These are phyloP conservation scores for Halcyon leucocephala DNA, from an alignment of 2,797 vertebrate genomes.

Conservation along the genomic window DNA sequence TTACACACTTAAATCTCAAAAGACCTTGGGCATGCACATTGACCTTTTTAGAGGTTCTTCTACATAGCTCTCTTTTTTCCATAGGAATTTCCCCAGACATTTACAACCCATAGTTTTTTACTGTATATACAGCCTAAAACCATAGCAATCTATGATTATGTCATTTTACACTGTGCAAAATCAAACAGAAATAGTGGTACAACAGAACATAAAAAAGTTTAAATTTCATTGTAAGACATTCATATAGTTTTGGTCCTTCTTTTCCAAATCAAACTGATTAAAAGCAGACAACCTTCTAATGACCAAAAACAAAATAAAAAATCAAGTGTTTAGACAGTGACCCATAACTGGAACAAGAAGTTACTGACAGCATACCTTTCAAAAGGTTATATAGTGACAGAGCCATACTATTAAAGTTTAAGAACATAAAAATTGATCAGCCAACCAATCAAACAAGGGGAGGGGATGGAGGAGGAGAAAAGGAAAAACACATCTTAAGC, in stretches of 20 bases:
- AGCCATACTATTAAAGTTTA: slow-evolving; percentile 14
- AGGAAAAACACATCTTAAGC: slow-evolving; percentile 22
- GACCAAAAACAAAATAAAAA: background rate
- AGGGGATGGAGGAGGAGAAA: background rate
- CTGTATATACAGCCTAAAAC: slow-evolving; percentile 95
- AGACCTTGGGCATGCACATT: slow-evolving; percentile 91
- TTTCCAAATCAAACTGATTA: slow-evolving; percentile 83
- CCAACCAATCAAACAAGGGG: slow-evolving; percentile 5
- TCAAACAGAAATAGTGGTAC: slow-evolving; percentile 92
- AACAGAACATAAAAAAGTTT: slow-evolving; percentile 79
- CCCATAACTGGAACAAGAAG: slow-evolving; percentile 61
- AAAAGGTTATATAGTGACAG: slow-evolving; percentile 64
- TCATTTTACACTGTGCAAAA: slow-evolving; percentile 99
- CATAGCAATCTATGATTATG: slow-evolving; percentile 98
- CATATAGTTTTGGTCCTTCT: slow-evolving; percentile 93
- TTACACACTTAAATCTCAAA: slow-evolving; percentile 94
- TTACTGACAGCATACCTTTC: slow-evolving; percentile 54
- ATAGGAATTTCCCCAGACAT: slow-evolving; percentile 95
- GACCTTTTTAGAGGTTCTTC: slow-evolving; percentile 90
- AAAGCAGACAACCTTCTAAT: slow-evolving; percentile 72
- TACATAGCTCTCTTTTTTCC: slow-evolving; percentile 91
- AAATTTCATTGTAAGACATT: slow-evolving; percentile 81
- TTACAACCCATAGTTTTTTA: slow-evolving; percentile 94
- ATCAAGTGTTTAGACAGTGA: slow-evolving; percentile 72
- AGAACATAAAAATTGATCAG: slow-evolving; percentile 67